Conservation (phyloP, 1,140 invertebrate species). For the Scaptomyza graminum region DNA sequence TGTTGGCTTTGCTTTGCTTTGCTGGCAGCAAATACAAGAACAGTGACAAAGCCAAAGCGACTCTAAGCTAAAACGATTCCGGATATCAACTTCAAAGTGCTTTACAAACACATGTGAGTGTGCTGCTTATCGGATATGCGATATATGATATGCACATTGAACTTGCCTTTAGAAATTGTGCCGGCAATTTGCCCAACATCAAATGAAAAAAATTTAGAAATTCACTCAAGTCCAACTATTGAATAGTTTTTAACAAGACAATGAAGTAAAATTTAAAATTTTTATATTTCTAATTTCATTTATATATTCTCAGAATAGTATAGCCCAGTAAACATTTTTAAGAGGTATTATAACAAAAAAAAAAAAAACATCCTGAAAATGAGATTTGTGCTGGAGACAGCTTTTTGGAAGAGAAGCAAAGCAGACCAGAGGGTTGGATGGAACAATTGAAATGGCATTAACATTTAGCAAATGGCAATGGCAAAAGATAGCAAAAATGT, state of each 20-base stretch:
- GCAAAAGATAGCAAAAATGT: conserved; percentile 67
- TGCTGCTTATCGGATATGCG: conserved; percentile 30
- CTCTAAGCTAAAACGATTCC: conserved; percentile 35
- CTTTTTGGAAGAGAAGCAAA: conserved; percentile 6
- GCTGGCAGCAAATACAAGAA: conserved; percentile 1
- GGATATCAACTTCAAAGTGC: conserved; percentile 42
- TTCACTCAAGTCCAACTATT: too few species aligned
- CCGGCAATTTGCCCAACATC: neutral
- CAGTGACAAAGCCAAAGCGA: conserved; percentile 36
- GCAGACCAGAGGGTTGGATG: conserved; percentile 10
- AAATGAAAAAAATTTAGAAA: too few species aligned
- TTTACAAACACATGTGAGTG: conserved; percentile 56
- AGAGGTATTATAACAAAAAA: conserved; percentile 9
- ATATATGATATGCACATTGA: conserved; percentile 62
- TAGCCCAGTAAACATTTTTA: neutral
- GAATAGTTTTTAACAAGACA: neutral
- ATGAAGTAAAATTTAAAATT: neutral
- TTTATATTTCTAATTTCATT: neutral
- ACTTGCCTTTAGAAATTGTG: conserved; percentile 37
- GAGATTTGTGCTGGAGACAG: conserved; percentile 60
- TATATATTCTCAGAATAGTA: neutral
- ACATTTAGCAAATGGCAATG: conserved; percentile 79
- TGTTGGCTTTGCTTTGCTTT: conserved; percentile 5
- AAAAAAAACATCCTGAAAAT: conserved; percentile 38
- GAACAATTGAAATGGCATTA: conserved; percentile 79